A percentile compares a stretch with the other conserved stretches of the same genome.
Conservation (phyloP, 2,888 invertebrate genomes). For the Noctua pronuba region DNA sequence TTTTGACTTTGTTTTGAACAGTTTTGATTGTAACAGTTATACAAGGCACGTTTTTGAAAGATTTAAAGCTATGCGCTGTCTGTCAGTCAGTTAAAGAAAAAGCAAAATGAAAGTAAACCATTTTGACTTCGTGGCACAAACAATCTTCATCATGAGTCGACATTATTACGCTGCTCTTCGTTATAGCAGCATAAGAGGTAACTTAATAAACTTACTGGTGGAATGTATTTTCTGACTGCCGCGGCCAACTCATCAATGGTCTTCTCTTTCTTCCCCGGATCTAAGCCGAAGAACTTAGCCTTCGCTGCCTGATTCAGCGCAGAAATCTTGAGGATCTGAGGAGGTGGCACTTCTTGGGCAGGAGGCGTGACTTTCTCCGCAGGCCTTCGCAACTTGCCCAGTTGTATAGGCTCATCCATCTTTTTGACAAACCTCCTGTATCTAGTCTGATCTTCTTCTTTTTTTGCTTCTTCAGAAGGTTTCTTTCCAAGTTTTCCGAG, state of each 20-base stretch:
- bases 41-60: no score
- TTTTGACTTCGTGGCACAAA: no score
- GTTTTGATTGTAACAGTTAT: no score
- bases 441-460: conserved; percentile 80
- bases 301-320: conserved; percentile 84
- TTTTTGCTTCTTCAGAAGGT: conserved; percentile 80
- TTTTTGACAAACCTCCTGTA: conserved; percentile 81
- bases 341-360: conserved; percentile 76
- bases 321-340: conserved; percentile 80
- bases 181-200: no score
- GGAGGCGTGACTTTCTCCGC: conserved; percentile 75
- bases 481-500: conserved; percentile 83
- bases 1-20: no score
- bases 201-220: conserved; percentile 78
- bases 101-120: no score
- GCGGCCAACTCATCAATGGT: conserved; percentile 85
- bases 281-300: conserved; percentile 87
- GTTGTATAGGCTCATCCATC: conserved; percentile 83
- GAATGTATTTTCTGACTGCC: conserved; percentile 87
- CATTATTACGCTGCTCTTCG: no score
- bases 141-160: no score
- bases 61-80: no score
- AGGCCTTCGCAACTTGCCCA: conserved; percentile 83
- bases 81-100: no score
- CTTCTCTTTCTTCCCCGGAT: conserved; percentile 81